Evolutionary conservation across 2,113 vertebrate species (phyloP).

Genomic region (Smithornis capensis): DNA sequence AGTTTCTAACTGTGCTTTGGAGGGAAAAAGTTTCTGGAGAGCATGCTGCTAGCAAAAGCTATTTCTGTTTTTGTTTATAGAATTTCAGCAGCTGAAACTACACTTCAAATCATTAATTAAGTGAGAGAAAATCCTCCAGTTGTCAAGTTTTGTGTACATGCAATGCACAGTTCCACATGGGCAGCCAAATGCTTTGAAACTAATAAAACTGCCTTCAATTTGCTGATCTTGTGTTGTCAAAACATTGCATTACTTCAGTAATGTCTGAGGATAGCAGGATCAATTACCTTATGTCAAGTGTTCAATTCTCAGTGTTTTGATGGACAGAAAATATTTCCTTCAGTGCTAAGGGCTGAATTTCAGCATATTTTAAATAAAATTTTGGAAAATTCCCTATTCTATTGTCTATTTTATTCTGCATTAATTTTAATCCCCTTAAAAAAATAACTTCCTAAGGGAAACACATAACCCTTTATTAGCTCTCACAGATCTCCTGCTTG

Average conservation of each 20-base stretch:
- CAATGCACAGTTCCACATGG: background rate
- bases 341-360: background rate
- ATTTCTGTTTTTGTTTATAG: conserved; percentile 4
- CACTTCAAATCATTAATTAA: conserved; percentile 23
- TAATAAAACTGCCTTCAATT: conserved; percentile 7
- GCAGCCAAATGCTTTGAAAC: background rate
- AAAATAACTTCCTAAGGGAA: background rate
- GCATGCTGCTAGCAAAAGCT: background rate
- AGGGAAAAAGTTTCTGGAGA: background rate
- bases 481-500: background rate
- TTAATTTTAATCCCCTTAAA: background rate
- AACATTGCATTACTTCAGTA: background rate
- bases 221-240: background rate
- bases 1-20: background rate
- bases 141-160: background rate
- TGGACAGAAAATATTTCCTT: background rate
- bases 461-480: background rate
- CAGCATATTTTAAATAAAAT: background rate
- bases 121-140: conserved; percentile 8
- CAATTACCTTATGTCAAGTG: background rate
- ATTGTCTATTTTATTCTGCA: background rate
- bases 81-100: conserved; percentile 18
- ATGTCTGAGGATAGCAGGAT: background rate
- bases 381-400: background rate
- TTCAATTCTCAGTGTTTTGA: background rate